Conservation (phyloP, 1,140 invertebrate species). For the Nephila pilipes region DNA sequence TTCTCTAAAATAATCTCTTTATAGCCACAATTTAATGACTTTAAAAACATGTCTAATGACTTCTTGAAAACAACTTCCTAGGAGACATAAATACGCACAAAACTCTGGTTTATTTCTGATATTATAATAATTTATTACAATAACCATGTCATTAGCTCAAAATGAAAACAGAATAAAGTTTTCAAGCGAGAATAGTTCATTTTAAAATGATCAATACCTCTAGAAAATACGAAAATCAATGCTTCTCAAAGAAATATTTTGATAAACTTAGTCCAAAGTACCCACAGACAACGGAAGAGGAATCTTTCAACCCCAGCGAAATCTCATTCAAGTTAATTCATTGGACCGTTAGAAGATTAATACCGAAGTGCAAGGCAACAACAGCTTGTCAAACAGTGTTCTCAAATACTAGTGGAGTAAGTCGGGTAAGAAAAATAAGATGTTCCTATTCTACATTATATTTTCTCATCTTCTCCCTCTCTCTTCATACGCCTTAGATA, state of each 20-base stretch:
- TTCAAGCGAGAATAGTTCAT: neutral
- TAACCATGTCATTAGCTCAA: too few species aligned
- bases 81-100: too few species aligned
- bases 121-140: too few species aligned
- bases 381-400: constrained; percentile 54
- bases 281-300: neutral
- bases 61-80: too few species aligned
- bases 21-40: too few species aligned
- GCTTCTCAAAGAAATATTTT: neutral
- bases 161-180: too few species aligned
- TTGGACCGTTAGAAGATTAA: constrained; percentile 33
- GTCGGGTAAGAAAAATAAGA: neutral
- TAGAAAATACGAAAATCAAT: neutral
- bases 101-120: too few species aligned
- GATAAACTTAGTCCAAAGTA: neutral
- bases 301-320: neutral
- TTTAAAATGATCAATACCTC: neutral
- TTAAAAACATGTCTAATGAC: too few species aligned
- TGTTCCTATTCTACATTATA: neutral
- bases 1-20: too few species aligned
- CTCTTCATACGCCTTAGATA: too few species aligned
- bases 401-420: constrained; percentile 9
- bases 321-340: constrained; percentile 45
- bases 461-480: too few species aligned
- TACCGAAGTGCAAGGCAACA: constrained; percentile 31